Conservation (phyloP, 2,888 invertebrate genomes). For the Caenorhabditis becei region DNA sequence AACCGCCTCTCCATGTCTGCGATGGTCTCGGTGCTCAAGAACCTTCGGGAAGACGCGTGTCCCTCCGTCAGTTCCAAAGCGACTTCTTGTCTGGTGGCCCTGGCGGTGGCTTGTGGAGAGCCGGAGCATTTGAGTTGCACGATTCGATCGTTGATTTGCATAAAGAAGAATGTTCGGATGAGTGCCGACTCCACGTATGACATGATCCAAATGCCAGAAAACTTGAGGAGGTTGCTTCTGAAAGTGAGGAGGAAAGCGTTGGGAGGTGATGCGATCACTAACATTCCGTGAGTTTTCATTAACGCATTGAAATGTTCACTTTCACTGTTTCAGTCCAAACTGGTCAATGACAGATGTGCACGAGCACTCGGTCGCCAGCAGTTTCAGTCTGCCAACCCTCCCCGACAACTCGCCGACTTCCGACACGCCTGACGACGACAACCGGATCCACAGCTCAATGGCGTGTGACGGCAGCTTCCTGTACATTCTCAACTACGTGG, state of each 20-base stretch:
- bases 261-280: slow-evolving; percentile 19
- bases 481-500: slow-evolving; percentile 89
- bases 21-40: slow-evolving; percentile 89
- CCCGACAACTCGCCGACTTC: slow-evolving; percentile 65
- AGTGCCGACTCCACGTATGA: slow-evolving; percentile 66
- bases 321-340: slow-evolving; percentile 60
- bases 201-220: slow-evolving; percentile 72
- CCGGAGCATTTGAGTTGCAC: slow-evolving; percentile 75
- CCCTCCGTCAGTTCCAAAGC: slow-evolving; percentile 89
- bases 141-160: slow-evolving; percentile 62
- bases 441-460: slow-evolving; percentile 83
- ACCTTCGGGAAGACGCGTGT: slow-evolving; percentile 73
- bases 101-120: slow-evolving; percentile 94
- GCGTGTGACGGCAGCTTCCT: slow-evolving; percentile 86
- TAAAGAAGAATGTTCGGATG: slow-evolving; percentile 54
- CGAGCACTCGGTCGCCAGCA: slow-evolving; percentile 61
- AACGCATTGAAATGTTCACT: no score
- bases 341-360: slow-evolving; percentile 65
- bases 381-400: slow-evolving; percentile 67
- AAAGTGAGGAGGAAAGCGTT: slow-evolving; percentile 71
- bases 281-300: slow-evolving; percentile 30
- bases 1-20: slow-evolving; percentile 88
- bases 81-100: slow-evolving; percentile 92
- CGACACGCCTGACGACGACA: slow-evolving; percentile 73
- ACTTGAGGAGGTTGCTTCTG: slow-evolving; percentile 72